Evolutionary conservation across 1,140 invertebrate genomes (phyloP).

Genomic region (Drosophila tristis): DNA sequence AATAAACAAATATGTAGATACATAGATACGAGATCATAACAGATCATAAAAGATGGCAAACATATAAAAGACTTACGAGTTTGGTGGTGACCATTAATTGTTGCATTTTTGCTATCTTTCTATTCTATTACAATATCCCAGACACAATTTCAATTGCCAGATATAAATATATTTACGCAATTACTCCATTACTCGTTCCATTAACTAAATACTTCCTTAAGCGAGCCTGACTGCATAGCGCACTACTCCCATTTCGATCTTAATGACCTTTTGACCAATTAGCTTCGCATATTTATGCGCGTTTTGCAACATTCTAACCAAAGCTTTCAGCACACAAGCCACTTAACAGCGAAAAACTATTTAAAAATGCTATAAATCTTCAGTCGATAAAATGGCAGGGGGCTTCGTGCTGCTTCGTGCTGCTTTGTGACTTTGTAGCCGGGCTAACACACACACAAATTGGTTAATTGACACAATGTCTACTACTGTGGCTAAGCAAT

Average conservation of each 20-base stretch:
- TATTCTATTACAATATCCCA: neutral
- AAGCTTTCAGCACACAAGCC: constrained; percentile 52
- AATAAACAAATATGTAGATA: too few species aligned
- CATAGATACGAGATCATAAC: too few species aligned
- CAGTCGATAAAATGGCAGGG: constrained; percentile 57
- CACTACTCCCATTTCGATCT: constrained; percentile 32
- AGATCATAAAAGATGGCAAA: too few species aligned
- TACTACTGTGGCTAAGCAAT: constrained; percentile 2
- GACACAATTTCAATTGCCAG: too few species aligned
- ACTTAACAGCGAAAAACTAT: constrained; percentile 50
- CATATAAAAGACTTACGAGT: too few species aligned
- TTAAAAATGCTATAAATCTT: constrained; percentile 74
- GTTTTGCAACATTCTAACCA: constrained; percentile 34
- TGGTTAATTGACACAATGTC: constrained; percentile 55
- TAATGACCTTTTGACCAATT: constrained; percentile 32
- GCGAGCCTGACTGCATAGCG: neutral
- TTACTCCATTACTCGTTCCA: neutral
- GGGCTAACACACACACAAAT: constrained; percentile 37
- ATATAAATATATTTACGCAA: neutral
- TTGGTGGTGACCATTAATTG: too few species aligned
- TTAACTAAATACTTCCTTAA: constrained; percentile 43
- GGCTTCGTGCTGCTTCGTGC: too few species aligned
- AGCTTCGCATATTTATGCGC: constrained; percentile 29
- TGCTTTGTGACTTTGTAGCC: constrained; percentile 31
- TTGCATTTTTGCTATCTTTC: neutral